Percentiles rank a stretch among this genome's conserved stretches.
These are phyloP conservation scores for Lepidurus apus DNA, from an alignment of 1,140 invertebrate genomes.

Conservation along the genomic window DNA sequence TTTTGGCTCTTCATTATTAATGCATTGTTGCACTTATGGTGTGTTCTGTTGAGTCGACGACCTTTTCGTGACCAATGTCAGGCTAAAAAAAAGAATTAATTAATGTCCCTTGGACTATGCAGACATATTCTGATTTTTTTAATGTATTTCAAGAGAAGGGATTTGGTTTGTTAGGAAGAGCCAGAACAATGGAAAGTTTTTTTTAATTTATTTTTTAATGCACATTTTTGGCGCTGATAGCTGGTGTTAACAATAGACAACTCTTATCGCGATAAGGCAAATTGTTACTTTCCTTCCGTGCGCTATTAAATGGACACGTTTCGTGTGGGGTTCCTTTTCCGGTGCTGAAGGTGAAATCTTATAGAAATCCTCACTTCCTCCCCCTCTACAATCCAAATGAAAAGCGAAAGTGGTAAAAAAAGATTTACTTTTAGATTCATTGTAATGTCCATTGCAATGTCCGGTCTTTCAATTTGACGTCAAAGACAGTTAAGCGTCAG, in stretches of 20 bases:
- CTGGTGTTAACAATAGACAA: background rate
- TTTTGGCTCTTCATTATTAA: background rate
- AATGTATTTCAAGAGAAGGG: too few species aligned
- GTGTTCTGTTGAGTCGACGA: background rate
- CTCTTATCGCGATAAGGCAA: background rate
- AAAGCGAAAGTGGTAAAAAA: background rate
- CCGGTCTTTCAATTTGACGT: too few species aligned
- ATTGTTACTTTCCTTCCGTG: background rate
- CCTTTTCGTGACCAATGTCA: slow-evolving; percentile 10
- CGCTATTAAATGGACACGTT: background rate
- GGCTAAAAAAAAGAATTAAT: background rate
- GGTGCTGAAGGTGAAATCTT: slow-evolving; percentile 9
- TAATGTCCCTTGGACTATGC: too few species aligned
- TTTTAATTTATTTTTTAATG: background rate
- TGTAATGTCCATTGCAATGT: background rate
- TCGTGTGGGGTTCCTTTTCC: background rate
- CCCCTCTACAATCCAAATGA: background rate
- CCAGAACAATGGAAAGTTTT: background rate
- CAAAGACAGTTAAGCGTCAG: background rate
- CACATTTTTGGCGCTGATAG: background rate
- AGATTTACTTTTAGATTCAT: background rate
- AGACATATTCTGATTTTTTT: too few species aligned
- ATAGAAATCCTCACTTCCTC: background rate
- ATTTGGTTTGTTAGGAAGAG: too few species aligned
- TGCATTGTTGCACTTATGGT: background rate